Conservation (phyloP, 2,888 invertebrate genomes). For the Stenichneumon culpator region DNA sequence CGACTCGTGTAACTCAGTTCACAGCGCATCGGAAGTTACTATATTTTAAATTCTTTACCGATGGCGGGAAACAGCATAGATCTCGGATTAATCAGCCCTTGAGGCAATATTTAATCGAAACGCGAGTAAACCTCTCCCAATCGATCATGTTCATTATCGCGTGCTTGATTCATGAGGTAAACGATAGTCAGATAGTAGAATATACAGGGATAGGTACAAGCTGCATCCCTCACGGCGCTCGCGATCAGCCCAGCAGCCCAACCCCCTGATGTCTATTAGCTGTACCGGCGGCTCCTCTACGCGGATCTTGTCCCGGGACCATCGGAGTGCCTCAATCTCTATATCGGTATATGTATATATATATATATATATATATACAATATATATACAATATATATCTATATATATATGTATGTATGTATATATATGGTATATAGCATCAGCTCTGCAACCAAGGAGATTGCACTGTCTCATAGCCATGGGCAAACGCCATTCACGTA, state of each 20-base stretch:
- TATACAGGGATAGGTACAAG: constrained; percentile 59
- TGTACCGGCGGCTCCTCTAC: constrained; percentile 25
- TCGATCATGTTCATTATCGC: constrained; percentile 56
- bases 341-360: constrained; percentile 20
- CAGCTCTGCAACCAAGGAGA: constrained; percentile 49
- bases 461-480: constrained; percentile 61
- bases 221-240: constrained; percentile 50
- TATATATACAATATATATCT: constrained; percentile 2
- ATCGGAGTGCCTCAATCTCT: constrained; percentile 25
- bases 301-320: constrained; percentile 34
- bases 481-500: constrained; percentile 60
- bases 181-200: constrained; percentile 53
- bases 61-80: neutral
- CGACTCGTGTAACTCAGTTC: too few species aligned
- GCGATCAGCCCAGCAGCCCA: constrained; percentile 41
- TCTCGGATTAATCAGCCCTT: constrained; percentile 2
- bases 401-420: constrained; percentile 33
- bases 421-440: constrained; percentile 36
- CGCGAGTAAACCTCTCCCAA: constrained; percentile 44
- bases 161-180: constrained; percentile 62
- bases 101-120: constrained; percentile 30
- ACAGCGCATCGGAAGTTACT: neutral
- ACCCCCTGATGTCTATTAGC: constrained; percentile 57
- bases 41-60: too few species aligned
- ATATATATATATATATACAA: constrained; percentile 35